These are phyloP conservation scores for Coptodon rendalli DNA, from an alignment of 2,113 vertebrate genomes.

Conservation along the genomic window DNA sequence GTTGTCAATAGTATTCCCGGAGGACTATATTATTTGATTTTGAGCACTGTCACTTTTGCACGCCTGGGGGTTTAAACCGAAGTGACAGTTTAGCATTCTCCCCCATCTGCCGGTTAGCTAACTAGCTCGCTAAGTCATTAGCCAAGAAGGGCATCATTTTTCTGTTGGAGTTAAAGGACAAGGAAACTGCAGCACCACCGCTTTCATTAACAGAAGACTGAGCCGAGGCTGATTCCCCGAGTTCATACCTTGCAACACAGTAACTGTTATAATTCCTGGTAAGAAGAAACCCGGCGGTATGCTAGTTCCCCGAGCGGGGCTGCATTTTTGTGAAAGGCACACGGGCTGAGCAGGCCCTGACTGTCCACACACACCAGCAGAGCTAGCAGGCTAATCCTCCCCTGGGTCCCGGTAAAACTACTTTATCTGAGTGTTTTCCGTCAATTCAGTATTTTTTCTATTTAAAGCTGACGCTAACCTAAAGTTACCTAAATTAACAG, in stretches of 20 bases:
- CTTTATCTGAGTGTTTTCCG: background rate
- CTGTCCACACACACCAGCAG: background rate
- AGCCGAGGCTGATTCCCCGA: slow-evolving; percentile 17
- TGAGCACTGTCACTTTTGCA: slow-evolving; percentile 64
- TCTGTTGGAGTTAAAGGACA: slow-evolving; percentile 56
- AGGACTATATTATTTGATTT: slow-evolving; percentile 67
- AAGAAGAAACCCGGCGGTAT: slow-evolving; percentile 15
- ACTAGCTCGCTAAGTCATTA: slow-evolving; percentile 51
- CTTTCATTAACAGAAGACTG: slow-evolving; percentile 25
- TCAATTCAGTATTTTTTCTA: background rate
- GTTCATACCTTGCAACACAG: slow-evolving; percentile 5
- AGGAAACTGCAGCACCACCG: slow-evolving; percentile 27
- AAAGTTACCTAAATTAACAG: background rate
- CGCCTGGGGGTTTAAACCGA: slow-evolving; percentile 71
- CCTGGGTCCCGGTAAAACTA: background rate
- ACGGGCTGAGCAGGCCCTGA: slow-evolving; percentile 37
- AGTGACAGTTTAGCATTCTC: slow-evolving; percentile 66
- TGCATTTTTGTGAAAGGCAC: slow-evolving; percentile 45
- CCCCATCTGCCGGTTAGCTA: slow-evolving; percentile 58
- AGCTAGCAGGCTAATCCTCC: background rate
- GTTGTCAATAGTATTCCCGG: slow-evolving; percentile 57
- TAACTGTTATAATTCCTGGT: slow-evolving; percentile 51
- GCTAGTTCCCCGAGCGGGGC: background rate
- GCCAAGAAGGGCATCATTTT: slow-evolving; percentile 61
- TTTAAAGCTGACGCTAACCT: background rate